These are phyloP conservation scores for Oncorhynchus tshawytscha DNA, from an alignment of 2,113 vertebrate species.

Conservation along the genomic window DNA sequence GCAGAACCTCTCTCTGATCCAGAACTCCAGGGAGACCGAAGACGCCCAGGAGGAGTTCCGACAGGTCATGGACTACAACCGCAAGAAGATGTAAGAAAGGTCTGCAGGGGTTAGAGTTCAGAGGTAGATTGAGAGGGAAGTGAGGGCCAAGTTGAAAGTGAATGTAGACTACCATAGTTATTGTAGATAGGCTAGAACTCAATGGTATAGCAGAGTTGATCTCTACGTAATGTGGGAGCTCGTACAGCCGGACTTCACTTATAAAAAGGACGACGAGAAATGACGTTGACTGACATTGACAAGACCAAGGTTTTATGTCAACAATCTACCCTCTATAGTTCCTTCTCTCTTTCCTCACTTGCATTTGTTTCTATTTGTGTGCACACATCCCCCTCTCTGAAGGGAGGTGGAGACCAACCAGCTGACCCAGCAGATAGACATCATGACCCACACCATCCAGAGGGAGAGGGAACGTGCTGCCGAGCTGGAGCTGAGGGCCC, in stretches of 20 bases:
- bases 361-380: not conserved
- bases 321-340: too few relatives aligned
- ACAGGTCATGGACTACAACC: slow-evolving; percentile 63
- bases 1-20: slow-evolving; percentile 84
- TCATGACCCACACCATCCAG: slow-evolving; percentile 68
- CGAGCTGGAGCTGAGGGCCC: slow-evolving; percentile 78
- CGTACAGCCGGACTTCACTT: too few relatives aligned
- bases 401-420: slow-evolving; percentile 80
- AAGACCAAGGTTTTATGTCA: not conserved
- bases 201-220: too few relatives aligned
- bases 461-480: slow-evolving; percentile 71
- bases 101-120: not conserved
- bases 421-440: slow-evolving; percentile 67
- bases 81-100: slow-evolving; percentile 72
- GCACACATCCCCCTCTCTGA: not conserved
- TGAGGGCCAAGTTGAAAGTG: not conserved
- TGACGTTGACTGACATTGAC: not conserved
- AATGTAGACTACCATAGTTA: too few relatives aligned
- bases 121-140: not conserved
- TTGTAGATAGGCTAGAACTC: too few relatives aligned
- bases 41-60: slow-evolving; percentile 75
- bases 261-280: too few relatives aligned
- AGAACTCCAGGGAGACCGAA: slow-evolving; percentile 80
- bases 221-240: too few relatives aligned
- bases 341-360: not conserved